Evolutionary conservation across 2,888 invertebrate species (phyloP).

Genomic region (Drosophila picticornis): DNA sequence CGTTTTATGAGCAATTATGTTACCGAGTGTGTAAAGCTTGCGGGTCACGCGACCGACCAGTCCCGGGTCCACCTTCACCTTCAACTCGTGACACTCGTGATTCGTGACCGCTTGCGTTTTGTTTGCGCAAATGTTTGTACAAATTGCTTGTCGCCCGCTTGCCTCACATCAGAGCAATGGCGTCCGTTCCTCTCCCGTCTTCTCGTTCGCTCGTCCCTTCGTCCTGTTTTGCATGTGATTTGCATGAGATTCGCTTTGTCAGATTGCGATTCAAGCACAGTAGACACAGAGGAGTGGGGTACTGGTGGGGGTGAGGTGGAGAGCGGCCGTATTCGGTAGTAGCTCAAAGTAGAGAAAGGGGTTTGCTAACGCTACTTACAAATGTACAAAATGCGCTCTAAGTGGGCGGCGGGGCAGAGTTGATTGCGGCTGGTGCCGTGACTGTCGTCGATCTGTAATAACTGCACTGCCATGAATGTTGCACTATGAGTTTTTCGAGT

Average conservation of each 20-base stretch:
- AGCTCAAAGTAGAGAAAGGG: not conserved
- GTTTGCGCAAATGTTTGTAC: conserved; percentile 73
- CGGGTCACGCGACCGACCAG: conserved; percentile 57
- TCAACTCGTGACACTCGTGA: conserved; percentile 15
- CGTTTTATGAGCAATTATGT: conserved; percentile 80
- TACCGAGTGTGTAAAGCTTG: conserved; percentile 75
- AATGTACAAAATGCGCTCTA: conserved; percentile 45
- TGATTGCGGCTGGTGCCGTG: conserved; percentile 10
- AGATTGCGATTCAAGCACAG: conserved; percentile 39
- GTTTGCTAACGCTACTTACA: conserved; percentile 23
- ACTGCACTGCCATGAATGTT: conserved; percentile 46
- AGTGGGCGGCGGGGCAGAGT: not conserved
- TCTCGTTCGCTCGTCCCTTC: not conserved
- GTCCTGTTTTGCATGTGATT: conserved; percentile 57
- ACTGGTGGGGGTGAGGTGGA: too few species aligned
- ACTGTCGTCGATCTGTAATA: conserved; percentile 36
- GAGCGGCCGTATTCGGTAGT: not conserved
- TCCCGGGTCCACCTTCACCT: not conserved
- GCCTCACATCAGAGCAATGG: conserved; percentile 26
- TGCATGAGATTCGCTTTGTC: conserved; percentile 56
- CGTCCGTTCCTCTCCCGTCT: conserved; percentile 8
- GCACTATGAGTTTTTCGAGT: conserved; percentile 36
- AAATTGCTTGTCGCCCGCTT: conserved; percentile 76
- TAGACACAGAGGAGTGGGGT: conserved; percentile 1
- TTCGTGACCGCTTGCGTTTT: conserved; percentile 68